Base-by-base conservation (phyloP, 92 coral and sea anemone genomes). In the Plumapathes pennacea region DNA sequence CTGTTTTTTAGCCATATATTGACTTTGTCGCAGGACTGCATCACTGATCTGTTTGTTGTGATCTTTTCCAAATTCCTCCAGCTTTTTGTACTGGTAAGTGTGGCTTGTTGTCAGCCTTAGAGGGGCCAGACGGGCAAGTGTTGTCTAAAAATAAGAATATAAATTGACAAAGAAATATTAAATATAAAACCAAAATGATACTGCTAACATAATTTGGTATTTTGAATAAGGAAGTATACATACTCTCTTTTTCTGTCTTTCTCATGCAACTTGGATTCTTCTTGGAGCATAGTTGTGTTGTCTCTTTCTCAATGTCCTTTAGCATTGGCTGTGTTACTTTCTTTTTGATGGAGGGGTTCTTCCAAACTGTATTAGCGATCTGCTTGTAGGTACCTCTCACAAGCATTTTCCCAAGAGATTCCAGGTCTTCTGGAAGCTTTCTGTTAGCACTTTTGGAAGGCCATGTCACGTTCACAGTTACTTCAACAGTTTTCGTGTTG, bases 381-480 rank as follows among this genome's bases (percentile, higher is more conserved):
- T 86, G 88, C 47, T 81, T 75, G 40, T 64, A 74, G 1, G 77
- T 81, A 12, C 82, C 78, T 3, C 71, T 18, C 17, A 74, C 79
- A 7, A 86, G 55, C 88, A 81, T 86, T 54, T 86, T 81, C 9
- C 88, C 75, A 0, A 86, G 57, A 22, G 76, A 71, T 36, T 81
- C 88, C 0, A 86, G 47, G 22, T 77, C 81, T 40, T 69, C 62
- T 25, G 83, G 90, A 10, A 83, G 62, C 3, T 47, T 60, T 62
- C 67, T 72, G 27, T 60, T 57, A 37, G 29, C 38, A 3, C 66
- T 72, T 48, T 74, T 60, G 20, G 82, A 71, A n/a, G 83, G 86
- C 64, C 78, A 78, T 52, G 57, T 44, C 32, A 64, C 78, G 5
- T 44, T 57, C 8, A 74, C 62, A 23, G 71, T 31, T 33, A 72